Base-by-base conservation (phyloP, 2,797 vertebrate species). In the Staurois parvus region DNA sequence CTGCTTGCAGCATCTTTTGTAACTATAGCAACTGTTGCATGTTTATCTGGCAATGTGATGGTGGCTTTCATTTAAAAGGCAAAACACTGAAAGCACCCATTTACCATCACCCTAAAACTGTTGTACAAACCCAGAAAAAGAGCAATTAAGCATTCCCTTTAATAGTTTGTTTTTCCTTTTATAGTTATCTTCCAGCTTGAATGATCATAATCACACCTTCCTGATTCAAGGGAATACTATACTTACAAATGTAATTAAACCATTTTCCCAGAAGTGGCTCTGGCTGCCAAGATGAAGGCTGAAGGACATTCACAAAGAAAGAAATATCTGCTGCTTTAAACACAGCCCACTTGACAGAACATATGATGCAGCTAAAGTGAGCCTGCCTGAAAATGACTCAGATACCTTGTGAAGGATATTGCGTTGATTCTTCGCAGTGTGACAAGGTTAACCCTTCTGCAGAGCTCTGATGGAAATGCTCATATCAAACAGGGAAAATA, bases 381-480 rank as follows among this genome's bases (percentile, higher is more conserved):
- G 75, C 21, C 37, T 72, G 75, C 21, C 26, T 79, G 59, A 66
- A n/a, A 73, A 79, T 85, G 59, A 80, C 70, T 85, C 68, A 56
- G 76, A 80, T 74, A 79, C 75, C 70, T 80, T 68, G 62, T 77
- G 42, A 80, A 79, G 40, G 69, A 85, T 85, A 79, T 72, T 79
- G 68, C 62, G n/a, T 52, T 52, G 81, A 69, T 17, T 76, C 40
- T 34, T 64, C 10, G 40, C 45, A 48, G 45, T 67, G 28, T 73
- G 76, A 52, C 37, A 62, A 76, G 66, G 66, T 76, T 82, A 76
- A 86, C 85, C 62, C 79, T 86, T 86, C 40, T 48, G 32, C 59
- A 42, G 56, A 11, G 34, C n/a, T 6, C 13, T 69, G 52, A 52
- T 45, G 68, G 19, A 79, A 68, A 70, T 29, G 52, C 28, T 79